phyloP scores from a whole-genome alignment of 2,888 invertebrate genomes.

The Meloe dianella region DNA sequence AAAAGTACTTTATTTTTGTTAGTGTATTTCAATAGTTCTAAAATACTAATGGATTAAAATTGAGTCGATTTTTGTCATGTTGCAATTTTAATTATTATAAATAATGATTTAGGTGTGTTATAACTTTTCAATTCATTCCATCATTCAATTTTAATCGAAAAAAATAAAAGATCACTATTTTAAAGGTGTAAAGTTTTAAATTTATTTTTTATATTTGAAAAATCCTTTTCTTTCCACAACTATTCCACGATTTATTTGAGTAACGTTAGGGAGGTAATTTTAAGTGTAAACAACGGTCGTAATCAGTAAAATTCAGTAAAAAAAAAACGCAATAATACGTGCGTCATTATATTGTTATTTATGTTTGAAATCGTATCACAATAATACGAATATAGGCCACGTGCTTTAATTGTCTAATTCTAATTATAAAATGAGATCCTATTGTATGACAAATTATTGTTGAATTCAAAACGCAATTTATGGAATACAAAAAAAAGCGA shows the following conservation, averaged over 20 bases:
- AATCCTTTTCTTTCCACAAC: no score
- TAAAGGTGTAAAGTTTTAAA: background rate
- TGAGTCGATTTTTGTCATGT: background rate
- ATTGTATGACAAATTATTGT: background rate
- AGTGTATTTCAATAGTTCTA: background rate
- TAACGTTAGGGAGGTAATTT: no score
- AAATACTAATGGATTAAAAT: background rate
- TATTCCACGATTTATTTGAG: no score
- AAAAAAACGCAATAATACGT: background rate
- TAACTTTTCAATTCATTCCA: conserved; percentile 1
- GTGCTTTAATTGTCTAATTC: background rate
- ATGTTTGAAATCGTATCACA: background rate
- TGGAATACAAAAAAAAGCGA: no score
- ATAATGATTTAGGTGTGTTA: background rate
- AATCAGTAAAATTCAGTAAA: background rate
- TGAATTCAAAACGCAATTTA: background rate
- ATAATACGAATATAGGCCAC: background rate
- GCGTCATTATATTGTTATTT: background rate
- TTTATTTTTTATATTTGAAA: background rate
- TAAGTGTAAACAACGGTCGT: no score
- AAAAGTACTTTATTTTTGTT: conserved; percentile 9
- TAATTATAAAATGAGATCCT: background rate
- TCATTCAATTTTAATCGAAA: conserved; percentile 7
- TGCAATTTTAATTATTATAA: background rate
- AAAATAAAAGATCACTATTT: conserved; percentile 3